A percentile compares a stretch with the other conserved stretches of the same genome.
These are phyloP conservation scores for Protobothrops flavoviridis DNA, from an alignment of 2,113 vertebrate genomes.

Conservation along the genomic window DNA sequence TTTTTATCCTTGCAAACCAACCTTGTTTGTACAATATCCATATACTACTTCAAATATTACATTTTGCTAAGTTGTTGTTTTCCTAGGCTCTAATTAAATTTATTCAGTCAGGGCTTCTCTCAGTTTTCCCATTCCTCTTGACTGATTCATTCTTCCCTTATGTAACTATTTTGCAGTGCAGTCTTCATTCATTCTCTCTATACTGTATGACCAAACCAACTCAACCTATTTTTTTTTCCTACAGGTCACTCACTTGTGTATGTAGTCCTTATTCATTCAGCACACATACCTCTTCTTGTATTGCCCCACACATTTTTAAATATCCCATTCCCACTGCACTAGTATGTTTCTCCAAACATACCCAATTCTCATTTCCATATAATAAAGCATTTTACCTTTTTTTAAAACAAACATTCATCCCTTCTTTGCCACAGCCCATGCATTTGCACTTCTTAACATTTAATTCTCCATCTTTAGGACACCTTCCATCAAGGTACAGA, in stretches of 20 bases:
- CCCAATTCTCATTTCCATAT: not conserved
- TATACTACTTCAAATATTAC: not conserved
- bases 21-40: not conserved
- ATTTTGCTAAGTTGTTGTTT: not conserved
- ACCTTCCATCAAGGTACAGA: not conserved
- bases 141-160: not conserved
- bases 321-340: not conserved
- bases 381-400: not conserved
- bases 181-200: not conserved
- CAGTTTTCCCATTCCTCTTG: not conserved
- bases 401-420: not conserved
- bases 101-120: not conserved
- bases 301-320: not conserved
- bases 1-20: not conserved
- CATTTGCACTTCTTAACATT: not conserved
- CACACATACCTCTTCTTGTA: not conserved
- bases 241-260: not conserved
- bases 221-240: not conserved
- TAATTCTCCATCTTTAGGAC: not conserved
- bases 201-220: not conserved
- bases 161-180: not conserved
- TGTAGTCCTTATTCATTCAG: not conserved
- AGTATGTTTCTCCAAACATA: not conserved
- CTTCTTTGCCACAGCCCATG: not conserved
- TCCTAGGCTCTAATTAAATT: not conserved